Percentiles rank a stretch among this genome's conserved stretches.
These are phyloP conservation scores for Agelastica alni DNA, from an alignment of 2,888 invertebrate genomes.

Conservation along the genomic window DNA sequence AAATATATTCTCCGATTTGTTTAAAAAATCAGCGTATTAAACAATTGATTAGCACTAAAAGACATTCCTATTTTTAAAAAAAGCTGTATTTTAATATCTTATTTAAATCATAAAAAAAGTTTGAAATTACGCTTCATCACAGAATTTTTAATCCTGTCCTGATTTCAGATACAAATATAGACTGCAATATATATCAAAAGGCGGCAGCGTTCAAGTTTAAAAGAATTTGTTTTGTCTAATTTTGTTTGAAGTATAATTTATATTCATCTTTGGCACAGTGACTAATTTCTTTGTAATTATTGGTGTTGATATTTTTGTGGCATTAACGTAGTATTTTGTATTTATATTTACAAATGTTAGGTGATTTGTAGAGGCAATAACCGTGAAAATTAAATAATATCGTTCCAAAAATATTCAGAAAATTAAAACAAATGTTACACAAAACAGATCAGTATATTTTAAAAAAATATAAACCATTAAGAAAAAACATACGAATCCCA, in stretches of 20 bases:
- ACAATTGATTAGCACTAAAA: not conserved
- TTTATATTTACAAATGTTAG: no score
- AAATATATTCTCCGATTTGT: no score
- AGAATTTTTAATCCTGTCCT: not conserved
- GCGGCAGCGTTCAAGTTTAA: conserved; percentile 4
- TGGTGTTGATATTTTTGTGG: conserved; percentile 10
- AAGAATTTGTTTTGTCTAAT: conserved; percentile 17
- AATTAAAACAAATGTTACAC: no score
- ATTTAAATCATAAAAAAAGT: not conserved
- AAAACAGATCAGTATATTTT: no score
- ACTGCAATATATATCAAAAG: not conserved
- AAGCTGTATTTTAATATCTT: not conserved
- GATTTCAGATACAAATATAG: not conserved
- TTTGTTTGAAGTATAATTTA: conserved; percentile 9
- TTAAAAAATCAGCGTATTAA: no score
- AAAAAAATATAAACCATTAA: no score
- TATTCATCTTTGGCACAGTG: conserved; percentile 3
- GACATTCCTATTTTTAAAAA: not conserved
- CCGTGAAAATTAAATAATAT: no score
- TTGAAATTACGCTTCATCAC: not conserved
- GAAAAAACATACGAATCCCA: no score
- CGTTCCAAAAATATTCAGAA: no score
- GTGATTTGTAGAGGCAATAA: no score
- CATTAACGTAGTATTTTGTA: no score
- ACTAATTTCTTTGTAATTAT: conserved; percentile 14